Evolutionary conservation across 2,888 invertebrate species (phyloP).

Genomic region (Drosophila nigricruria): DNA sequence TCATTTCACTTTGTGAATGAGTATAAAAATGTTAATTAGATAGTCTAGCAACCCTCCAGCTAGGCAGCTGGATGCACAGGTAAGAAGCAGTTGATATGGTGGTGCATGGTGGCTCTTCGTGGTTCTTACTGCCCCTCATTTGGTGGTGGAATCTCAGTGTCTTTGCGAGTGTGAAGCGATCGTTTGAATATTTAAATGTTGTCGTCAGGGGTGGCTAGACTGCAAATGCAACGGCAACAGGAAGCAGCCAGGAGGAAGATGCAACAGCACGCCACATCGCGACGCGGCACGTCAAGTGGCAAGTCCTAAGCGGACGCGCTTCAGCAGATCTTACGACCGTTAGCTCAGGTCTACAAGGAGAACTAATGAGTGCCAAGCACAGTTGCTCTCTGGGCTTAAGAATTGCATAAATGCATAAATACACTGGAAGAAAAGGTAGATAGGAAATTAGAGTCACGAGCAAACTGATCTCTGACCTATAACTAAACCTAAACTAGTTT

Average conservation of each 20-base stretch:
- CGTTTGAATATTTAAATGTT: conserved; percentile 77
- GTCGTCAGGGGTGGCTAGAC: conserved; percentile 53
- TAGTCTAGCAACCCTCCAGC: conserved; percentile 72
- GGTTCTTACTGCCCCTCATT: neutral
- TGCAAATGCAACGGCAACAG: conserved; percentile 24
- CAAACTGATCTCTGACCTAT: too few relatives aligned
- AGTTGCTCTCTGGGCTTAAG: neutral
- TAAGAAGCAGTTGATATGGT: conserved; percentile 21
- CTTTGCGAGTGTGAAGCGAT: conserved; percentile 71
- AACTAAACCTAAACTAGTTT: too few relatives aligned
- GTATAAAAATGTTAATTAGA: conserved; percentile 77
- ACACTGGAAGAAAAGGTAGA: conserved; percentile 3
- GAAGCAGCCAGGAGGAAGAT: conserved; percentile 33
- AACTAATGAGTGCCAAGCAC: conserved; percentile 57
- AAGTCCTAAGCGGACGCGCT: conserved; percentile 55
- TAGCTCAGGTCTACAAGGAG: conserved; percentile 30
- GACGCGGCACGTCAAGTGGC: conserved; percentile 24
- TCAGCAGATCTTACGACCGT: conserved; percentile 53
- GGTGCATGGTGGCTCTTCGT: conserved; percentile 6
- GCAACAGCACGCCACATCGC: conserved; percentile 23
- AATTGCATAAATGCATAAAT: conserved; percentile 8
- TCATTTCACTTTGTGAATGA: too few relatives aligned
- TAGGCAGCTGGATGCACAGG: conserved; percentile 31
- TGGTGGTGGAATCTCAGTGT: conserved; percentile 75
- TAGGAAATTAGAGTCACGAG: too few relatives aligned